Conservation (phyloP, 2,113 vertebrate genomes). For the Variabilichromis moorii region DNA sequence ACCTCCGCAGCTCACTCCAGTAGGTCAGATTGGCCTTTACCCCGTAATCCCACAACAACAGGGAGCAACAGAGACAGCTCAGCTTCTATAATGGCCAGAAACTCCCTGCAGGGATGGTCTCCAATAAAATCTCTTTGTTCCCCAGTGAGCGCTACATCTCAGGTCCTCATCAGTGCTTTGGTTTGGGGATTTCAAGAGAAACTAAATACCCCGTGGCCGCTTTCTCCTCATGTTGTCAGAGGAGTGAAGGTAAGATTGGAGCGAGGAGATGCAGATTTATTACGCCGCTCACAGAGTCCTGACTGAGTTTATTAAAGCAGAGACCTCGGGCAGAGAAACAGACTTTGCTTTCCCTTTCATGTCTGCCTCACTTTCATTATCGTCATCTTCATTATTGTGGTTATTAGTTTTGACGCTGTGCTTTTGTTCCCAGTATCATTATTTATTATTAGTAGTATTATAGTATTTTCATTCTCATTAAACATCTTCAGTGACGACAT, state of each 20-base stretch:
- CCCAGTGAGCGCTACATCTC: slow-evolving; percentile 24
- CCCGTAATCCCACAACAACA: slow-evolving; percentile 42
- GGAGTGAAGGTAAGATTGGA: background rate
- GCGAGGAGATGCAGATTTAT: slow-evolving; percentile 16
- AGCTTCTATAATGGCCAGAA: slow-evolving; percentile 31
- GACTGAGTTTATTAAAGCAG: slow-evolving; percentile 1
- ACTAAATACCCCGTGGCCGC: slow-evolving; percentile 20
- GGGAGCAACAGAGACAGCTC: slow-evolving; percentile 28
- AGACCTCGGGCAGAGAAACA: background rate
- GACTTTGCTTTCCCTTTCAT: background rate
- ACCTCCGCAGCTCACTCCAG: slow-evolving; percentile 23
- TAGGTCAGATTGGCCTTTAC: slow-evolving; percentile 36
- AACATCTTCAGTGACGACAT: background rate
- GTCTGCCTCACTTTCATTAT: background rate
- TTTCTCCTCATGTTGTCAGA: background rate
- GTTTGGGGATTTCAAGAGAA: slow-evolving; percentile 42
- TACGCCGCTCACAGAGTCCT: background rate
- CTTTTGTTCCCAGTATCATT: background rate
- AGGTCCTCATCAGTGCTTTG: slow-evolving; percentile 42
- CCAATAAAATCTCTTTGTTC: slow-evolving; percentile 67
- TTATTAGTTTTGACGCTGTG: background rate
- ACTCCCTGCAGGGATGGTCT: slow-evolving; percentile 48
- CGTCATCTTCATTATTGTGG: background rate
- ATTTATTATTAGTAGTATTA: background rate
- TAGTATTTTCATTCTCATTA: background rate